A percentile compares a stretch with the other conserved stretches of the same genome.
These are phyloP conservation scores for Promerops cafer DNA, from an alignment of 2,113 vertebrate species.

Conservation along the genomic window DNA sequence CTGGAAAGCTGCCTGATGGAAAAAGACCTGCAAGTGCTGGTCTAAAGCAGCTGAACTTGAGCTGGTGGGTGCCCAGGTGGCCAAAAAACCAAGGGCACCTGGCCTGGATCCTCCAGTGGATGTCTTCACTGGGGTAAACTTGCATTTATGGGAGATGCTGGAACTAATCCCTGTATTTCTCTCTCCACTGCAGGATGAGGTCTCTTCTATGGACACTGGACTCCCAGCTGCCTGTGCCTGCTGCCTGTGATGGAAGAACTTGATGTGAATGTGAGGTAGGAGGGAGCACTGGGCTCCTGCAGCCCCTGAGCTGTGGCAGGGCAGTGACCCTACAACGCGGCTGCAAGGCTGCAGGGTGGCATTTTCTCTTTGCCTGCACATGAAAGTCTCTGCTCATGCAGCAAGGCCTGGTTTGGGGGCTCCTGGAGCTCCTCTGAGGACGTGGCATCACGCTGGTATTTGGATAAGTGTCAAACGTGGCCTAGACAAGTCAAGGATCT, in stretches of 20 bases:
- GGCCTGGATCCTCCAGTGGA: background rate
- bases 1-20: background rate
- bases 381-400: background rate
- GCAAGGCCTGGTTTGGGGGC: background rate
- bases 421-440: background rate
- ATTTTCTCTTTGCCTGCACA: background rate
- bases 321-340: accelerated
- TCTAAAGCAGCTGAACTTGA: background rate
- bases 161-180: background rate
- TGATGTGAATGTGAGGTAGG: slow-evolving; percentile 92
- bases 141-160: background rate
- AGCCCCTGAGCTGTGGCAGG: background rate
- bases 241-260: slow-evolving; percentile 94
- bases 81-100: background rate
- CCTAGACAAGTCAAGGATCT: background rate
- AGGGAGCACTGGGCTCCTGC: background rate
- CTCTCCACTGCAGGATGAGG: slow-evolving; percentile 57
- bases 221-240: slow-evolving; percentile 77
- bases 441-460: background rate
- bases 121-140: background rate
- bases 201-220: slow-evolving; percentile 80
- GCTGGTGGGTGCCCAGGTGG: background rate
- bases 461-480: background rate
- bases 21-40: background rate
- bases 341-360: background rate